Evolutionary conservation across 2,797 vertebrate species (phyloP), one percentile per base, ranked within the genome.

Genomic region (Austrolebias charrua): DNA sequence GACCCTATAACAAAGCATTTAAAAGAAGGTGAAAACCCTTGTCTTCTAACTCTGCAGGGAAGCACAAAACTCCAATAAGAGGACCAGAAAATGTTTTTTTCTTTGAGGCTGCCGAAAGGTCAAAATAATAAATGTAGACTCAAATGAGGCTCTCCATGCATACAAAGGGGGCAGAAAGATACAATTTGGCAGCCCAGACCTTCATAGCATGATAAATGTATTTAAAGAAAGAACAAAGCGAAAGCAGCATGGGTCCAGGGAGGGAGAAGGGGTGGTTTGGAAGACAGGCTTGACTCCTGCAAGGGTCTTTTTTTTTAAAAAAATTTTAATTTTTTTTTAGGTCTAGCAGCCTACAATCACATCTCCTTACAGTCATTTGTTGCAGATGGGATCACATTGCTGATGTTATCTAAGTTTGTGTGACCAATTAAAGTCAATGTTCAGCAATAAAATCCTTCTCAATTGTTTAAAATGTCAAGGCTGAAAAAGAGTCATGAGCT

Each of bases 51-150:
- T 88, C 88, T 46, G 72, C 79, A 45, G 86, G 84, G 76, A 80
- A 63, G 81, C 89, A 91, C 92, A 93, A 93, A 93, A 90, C 90
- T 91, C 88, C 78, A 74, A 88, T 71, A 83, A 87, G 86, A 82
- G 64, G 78, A 76, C 62, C 79, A 57, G 69, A 86, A 90, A 88
- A 85, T 86, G 85, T 78, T 80, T 83, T 86, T 75, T 73, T 79
- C 91, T 94, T 92, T 93, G 93, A 92, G 90, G 89, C 90, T 86
- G 87, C 85, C 87, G 81, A 93, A 92, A 95, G 94, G 93, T 95
- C 94, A 94, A 94, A 94, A 94, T 94, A 94, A 95, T 95, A 95
- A 95, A 95, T 95, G 94, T 95, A 93, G 92, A 89, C 91, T 91
- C 92, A 92, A 94, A 93, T 94, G 93, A 94, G 91, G 89, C 86